phyloP scores from a whole-genome alignment of 2,888 invertebrate genomes.

The Plemyria rubiginata region DNA sequence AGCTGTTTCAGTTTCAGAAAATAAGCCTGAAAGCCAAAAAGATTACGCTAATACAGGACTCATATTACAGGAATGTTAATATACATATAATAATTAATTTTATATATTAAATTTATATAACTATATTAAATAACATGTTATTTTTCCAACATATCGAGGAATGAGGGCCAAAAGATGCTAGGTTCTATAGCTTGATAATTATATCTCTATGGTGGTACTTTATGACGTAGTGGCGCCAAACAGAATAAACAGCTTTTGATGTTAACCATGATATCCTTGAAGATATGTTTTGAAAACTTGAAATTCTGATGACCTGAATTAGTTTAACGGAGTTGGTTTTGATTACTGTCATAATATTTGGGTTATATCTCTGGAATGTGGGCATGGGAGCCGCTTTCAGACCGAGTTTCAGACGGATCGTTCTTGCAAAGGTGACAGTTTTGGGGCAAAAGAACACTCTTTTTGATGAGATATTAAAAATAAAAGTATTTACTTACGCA shows the following conservation, averaged over 20 bases:
- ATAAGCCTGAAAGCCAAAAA: too few relatives aligned
- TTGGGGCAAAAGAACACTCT: background rate
- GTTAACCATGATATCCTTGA: slow-evolving; percentile 33
- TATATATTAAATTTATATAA: too few relatives aligned
- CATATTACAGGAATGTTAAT: too few relatives aligned
- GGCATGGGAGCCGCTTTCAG: background rate
- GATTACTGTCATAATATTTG: slow-evolving; percentile 24
- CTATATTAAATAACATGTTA: too few relatives aligned
- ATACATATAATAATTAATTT: too few relatives aligned
- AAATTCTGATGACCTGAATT: slow-evolving; percentile 33
- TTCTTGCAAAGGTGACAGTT: slow-evolving; percentile 5
- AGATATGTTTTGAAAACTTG: slow-evolving; percentile 28
- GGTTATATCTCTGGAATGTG: slow-evolving; percentile 9
- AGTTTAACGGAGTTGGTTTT: slow-evolving; percentile 22
- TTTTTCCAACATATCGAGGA: too few relatives aligned
- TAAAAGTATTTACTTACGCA: too few relatives aligned
- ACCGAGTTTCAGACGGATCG: background rate
- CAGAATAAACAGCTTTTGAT: slow-evolving; percentile 39
- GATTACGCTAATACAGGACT: too few relatives aligned
- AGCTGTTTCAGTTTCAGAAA: too few relatives aligned
- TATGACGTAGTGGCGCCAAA: slow-evolving; percentile 30
- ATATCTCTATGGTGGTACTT: slow-evolving; percentile 3
- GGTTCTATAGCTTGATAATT: slow-evolving; percentile 7
- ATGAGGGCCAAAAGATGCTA: background rate
- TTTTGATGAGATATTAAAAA: background rate